Percentiles rank a stretch among this genome's conserved stretches.
These are phyloP conservation scores for Dendrocincla fuliginosa DNA, from an alignment of 2,797 vertebrate species.

Conservation along the genomic window DNA sequence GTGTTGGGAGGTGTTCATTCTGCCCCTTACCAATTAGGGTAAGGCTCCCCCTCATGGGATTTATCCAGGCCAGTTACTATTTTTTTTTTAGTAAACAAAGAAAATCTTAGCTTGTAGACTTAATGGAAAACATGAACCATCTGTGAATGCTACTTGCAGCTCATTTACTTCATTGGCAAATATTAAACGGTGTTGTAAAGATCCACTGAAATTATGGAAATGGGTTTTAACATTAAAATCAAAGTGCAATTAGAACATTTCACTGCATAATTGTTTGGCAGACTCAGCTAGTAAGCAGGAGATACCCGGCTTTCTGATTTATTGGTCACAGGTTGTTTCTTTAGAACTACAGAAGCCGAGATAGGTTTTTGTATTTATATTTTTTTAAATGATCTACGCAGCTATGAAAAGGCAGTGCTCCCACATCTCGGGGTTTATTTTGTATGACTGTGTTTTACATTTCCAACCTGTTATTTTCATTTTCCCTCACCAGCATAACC, in stretches of 20 bases:
- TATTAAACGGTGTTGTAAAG: constrained; percentile 73
- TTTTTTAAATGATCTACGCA: background rate
- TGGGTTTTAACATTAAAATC: constrained; percentile 79
- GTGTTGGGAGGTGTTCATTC: background rate
- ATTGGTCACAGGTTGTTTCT: constrained; percentile 68
- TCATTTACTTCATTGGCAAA: constrained; percentile 78
- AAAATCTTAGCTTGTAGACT: constrained; percentile 35
- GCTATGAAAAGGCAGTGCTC: background rate
- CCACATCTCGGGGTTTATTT: background rate
- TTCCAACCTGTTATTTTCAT: background rate
- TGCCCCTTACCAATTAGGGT: background rate
- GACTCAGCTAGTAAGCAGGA: constrained; percentile 14
- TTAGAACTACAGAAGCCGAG: constrained; percentile 7
- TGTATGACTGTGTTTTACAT: background rate
- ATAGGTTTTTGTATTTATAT: background rate
- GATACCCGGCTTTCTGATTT: constrained; percentile 66
- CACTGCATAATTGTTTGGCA: constrained; percentile 77
- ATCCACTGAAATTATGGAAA: constrained; percentile 79
- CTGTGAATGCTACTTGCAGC: constrained; percentile 76
- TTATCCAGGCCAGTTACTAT: background rate
- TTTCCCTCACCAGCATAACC: background rate
- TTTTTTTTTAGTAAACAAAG: constrained; percentile 47
- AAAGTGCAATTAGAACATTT: constrained; percentile 79
- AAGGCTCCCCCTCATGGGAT: background rate
- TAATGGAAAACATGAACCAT: constrained; percentile 72